Evolutionary conservation across 2,113 vertebrate genomes (phyloP), one percentile per base, ranked within the genome.

Genomic region (Eulemur macaco): DNA sequence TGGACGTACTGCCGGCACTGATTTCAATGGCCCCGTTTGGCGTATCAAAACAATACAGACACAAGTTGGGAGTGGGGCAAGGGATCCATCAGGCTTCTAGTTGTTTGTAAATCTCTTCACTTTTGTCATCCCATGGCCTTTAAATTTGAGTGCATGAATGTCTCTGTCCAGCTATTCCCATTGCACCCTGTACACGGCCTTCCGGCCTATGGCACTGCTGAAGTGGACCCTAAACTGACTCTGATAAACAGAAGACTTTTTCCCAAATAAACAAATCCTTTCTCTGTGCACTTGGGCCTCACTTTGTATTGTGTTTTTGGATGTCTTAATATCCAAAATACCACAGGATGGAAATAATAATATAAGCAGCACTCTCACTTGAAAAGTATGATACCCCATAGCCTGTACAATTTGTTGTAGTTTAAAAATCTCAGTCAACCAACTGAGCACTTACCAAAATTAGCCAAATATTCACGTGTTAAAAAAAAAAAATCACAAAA

Each of bases 41-140:
- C 3, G 47, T 86, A 82, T 86, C 82, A 56, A 91, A 94, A 94
- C 85, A 83, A 93, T 50, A 45, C 21, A 84, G 39, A 89, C 37
- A 31, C 71, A 89, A 89, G 45, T 76, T 71, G 25, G 37, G 25
- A 92, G 45, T 29, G 18, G 54, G 74, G n/a, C 45, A 25, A 8
- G 56, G 63, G 34, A 76, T 94, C 68, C 63, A 37, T 60, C 14
- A 80, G 47, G 17, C 52, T 66, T 73, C 58, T n/a, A 23, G n/a
- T 76, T 56, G 9, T 80, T 74, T 84, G 77, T 12, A 89, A 76
- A 88, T 76, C 45, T 54, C 42, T 45, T 89, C 25, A 20, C 34
- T 86, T 56, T 45, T 64, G 34, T 69, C 37, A 68, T 64, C 21
- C 73, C 31, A 2, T 8, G 20, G 81, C 8, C 1, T 78, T 81